phyloP scores from a whole-genome alignment of 2,888 invertebrate genomes.

The Lasioglossum pauxillum region DNA sequence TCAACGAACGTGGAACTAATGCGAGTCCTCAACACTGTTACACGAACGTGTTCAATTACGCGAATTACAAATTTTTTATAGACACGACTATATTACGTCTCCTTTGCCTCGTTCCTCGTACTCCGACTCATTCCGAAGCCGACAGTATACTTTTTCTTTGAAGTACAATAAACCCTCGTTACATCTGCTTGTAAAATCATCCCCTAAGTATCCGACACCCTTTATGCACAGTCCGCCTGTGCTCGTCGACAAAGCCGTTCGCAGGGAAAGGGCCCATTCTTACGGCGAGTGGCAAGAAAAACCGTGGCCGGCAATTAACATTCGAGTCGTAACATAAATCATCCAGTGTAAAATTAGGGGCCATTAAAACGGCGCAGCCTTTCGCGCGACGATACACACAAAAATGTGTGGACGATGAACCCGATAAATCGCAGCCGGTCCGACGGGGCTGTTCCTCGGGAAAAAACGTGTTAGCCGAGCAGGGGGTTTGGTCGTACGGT shows the following conservation, averaged over 20 bases:
- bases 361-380: constrained; percentile 18
- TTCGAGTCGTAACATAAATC: constrained; percentile 53
- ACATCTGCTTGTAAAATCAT: background rate
- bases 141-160: background rate
- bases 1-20: background rate
- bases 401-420: constrained; percentile 32
- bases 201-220: background rate
- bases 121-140: background rate
- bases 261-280: background rate
- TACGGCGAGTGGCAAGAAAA: constrained; percentile 16
- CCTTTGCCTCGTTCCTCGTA: background rate
- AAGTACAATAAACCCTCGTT: background rate
- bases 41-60: background rate
- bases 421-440: constrained; percentile 37
- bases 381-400: constrained; percentile 20
- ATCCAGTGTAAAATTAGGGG: constrained; percentile 51
- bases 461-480: background rate
- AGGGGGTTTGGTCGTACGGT: background rate
- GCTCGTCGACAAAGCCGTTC: constrained; percentile 36
- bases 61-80: background rate
- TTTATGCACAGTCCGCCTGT: constrained; percentile 5
- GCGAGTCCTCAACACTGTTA: background rate
- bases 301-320: constrained; percentile 33
- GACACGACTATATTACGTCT: background rate
- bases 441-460: background rate